These are phyloP conservation scores for Pituophis catenifer DNA, from an alignment of 2,113 vertebrate genomes.

Conservation along the genomic window DNA sequence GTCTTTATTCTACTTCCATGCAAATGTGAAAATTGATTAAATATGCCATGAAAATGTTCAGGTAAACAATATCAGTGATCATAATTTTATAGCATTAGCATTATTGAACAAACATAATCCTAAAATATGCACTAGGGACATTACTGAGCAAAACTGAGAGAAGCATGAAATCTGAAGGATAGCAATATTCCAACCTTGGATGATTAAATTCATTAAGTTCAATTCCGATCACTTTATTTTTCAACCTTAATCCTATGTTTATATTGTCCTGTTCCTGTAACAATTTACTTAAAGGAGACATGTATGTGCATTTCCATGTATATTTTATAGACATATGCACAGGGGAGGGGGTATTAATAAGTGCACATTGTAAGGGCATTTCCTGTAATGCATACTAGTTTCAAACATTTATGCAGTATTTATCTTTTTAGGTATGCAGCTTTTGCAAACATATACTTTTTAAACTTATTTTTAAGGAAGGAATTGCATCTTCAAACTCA, in stretches of 20 bases:
- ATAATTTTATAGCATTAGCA: neutral
- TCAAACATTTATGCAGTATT: neutral
- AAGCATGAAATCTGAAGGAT: neutral
- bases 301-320: neutral
- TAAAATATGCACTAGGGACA: neutral
- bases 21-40: neutral
- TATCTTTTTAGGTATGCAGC: neutral
- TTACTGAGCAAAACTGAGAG: neutral
- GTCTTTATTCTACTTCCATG: neutral
- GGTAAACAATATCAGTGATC: neutral
- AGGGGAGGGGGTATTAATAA: neutral
- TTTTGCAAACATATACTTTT: neutral
- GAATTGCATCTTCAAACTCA: too few species aligned
- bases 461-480: too few species aligned
- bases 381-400: neutral
- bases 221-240: neutral
- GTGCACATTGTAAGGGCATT: neutral
- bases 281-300: neutral
- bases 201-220: neutral
- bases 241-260: neutral
- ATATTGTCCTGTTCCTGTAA: neutral
- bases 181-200: neutral
- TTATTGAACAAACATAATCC: neutral
- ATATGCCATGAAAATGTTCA: neutral
- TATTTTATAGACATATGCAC: neutral